Percentiles rank a stretch among this genome's conserved stretches.
Evolutionary conservation across 2,888 invertebrate species (phyloP).

Genomic region (Lordiphosa andalusiaca): DNA sequence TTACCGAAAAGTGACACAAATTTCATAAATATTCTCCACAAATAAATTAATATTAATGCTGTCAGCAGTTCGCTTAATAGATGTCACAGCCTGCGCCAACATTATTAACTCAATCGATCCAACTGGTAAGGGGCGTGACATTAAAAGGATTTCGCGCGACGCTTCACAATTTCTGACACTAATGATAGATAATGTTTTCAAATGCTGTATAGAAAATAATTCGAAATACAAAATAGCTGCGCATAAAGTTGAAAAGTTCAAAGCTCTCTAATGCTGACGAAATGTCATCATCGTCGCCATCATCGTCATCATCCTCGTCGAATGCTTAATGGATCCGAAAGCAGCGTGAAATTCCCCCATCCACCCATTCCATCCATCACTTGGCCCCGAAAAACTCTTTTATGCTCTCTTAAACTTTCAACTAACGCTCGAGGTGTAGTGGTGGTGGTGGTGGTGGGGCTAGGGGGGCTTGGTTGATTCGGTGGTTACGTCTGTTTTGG

Average conservation of each 20-base stretch:
- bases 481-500: conserved; percentile 65
- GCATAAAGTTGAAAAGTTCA: conserved; percentile 41
- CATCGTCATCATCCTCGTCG: conserved; percentile 34
- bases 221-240: conserved; percentile 39
- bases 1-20: conserved; percentile 49
- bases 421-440: conserved; percentile 14
- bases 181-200: conserved; percentile 59
- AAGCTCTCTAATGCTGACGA: conserved; percentile 45
- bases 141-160: conserved; percentile 55
- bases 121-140: conserved; percentile 21
- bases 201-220: conserved; percentile 52
- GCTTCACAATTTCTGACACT: conserved; percentile 53
- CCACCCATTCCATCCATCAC: conserved; percentile 23
- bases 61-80: conserved; percentile 34
- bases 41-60: conserved; percentile 72
- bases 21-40: conserved; percentile 50
- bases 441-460: neutral
- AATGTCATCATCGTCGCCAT: conserved; percentile 28
- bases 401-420: conserved; percentile 30
- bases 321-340: conserved; percentile 56
- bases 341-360: conserved; percentile 20
- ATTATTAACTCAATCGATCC: conserved; percentile 52
- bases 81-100: conserved; percentile 36
- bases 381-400: conserved; percentile 28
- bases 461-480: conserved; percentile 28